Evolutionary conservation across 1,140 invertebrate species (phyloP).

Genomic region (Mylabris phalerata): DNA sequence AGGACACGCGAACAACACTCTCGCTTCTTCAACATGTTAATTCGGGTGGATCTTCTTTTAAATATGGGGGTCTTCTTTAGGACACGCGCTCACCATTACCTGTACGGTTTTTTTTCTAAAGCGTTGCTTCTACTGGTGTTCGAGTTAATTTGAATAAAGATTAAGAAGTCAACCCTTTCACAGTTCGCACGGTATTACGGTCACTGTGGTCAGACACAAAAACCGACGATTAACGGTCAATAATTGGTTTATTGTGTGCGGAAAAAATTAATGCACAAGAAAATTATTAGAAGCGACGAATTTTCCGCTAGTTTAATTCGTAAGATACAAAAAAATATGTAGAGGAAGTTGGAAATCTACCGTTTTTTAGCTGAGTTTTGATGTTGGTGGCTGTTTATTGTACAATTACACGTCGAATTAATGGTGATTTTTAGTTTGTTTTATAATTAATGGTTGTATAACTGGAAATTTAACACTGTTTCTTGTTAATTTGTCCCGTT

Average conservation of each 20-base stretch:
- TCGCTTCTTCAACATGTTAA: slow-evolving; percentile 13
- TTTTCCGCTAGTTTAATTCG: too few species aligned
- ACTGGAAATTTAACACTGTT: not conserved
- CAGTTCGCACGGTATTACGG: slow-evolving; percentile 17
- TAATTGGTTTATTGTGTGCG: slow-evolving; percentile 4
- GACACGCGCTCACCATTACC: slow-evolving; percentile 16
- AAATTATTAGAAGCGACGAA: too few species aligned
- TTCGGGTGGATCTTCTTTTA: slow-evolving; percentile 24
- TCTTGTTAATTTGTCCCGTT: not conserved
- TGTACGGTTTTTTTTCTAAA: not conserved
- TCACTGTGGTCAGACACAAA: not conserved
- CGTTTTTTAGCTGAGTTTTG: too few species aligned
- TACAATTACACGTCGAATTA: not conserved
- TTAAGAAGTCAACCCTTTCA: slow-evolving; percentile 15
- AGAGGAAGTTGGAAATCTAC: too few species aligned
- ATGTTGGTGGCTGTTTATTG: too few species aligned
- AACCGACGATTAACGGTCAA: not conserved
- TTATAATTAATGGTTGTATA: not conserved
- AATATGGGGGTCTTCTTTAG: slow-evolving; percentile 4
- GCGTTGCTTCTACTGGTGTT: not conserved
- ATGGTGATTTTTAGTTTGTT: not conserved
- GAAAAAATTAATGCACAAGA: too few species aligned
- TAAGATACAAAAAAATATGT: too few species aligned
- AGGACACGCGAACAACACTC: slow-evolving; percentile 15
- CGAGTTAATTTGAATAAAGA: not conserved